phyloP scores from a whole-genome alignment of 2,797 vertebrate genomes.

The Pseudochirops cupreus region DNA sequence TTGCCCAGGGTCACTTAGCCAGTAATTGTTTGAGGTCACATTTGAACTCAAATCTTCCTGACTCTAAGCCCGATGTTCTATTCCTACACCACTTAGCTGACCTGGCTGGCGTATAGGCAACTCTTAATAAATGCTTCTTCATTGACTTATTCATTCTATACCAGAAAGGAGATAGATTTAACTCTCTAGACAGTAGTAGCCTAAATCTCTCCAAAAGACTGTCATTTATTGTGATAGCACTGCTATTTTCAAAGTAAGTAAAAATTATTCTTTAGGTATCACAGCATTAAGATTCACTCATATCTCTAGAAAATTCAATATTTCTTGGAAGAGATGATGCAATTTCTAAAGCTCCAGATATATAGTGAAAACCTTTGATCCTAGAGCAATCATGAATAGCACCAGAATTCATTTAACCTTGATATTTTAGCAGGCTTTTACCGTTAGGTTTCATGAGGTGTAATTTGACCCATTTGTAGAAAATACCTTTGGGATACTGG shows the following conservation, averaged over 20 bases:
- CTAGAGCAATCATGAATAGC: conserved; percentile 3
- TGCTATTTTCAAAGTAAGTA: conserved; percentile 42
- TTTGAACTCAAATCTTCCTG: not conserved
- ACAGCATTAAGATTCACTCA: conserved; percentile 26
- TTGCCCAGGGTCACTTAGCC: not conserved
- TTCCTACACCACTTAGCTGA: not conserved
- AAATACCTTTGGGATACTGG: not conserved
- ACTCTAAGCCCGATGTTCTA: not conserved
- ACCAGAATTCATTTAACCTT: not conserved
- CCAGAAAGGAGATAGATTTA: not conserved
- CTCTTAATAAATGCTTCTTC: not conserved
- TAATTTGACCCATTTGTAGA: conserved; percentile 31
- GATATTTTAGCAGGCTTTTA: conserved; percentile 17
- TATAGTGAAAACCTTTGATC: conserved; percentile 43
- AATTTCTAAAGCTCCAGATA: conserved; percentile 20
- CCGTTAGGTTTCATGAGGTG: conserved; percentile 1
- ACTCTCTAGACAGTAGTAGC: not conserved
- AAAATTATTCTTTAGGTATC: conserved; percentile 33
- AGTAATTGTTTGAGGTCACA: not conserved
- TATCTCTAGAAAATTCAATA: not conserved
- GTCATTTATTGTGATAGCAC: not conserved
- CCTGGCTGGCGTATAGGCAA: not conserved
- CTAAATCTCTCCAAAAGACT: not conserved
- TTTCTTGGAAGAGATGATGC: conserved; percentile 21
- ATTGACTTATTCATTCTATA: not conserved